phyloP scores from a whole-genome alignment of 2,113 vertebrate species.

The Origma solitaria region DNA sequence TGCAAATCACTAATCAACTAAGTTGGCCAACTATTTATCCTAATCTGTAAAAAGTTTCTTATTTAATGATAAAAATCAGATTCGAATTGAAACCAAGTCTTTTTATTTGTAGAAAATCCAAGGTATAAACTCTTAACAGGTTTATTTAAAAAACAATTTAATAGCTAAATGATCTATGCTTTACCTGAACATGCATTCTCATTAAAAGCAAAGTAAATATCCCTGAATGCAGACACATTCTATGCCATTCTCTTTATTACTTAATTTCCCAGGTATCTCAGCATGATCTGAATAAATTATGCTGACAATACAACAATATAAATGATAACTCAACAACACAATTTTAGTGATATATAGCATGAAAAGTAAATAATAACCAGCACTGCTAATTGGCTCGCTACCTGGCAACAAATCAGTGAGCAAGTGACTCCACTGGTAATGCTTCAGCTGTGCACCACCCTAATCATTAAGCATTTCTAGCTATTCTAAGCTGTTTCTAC shows the following conservation, averaged over 20 bases:
- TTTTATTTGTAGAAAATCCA: constrained; percentile 4
- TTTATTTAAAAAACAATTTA: constrained; percentile 63
- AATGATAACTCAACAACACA: constrained; percentile 87
- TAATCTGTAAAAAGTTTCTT: background rate
- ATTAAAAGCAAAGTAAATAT: constrained; percentile 73
- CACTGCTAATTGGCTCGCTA: constrained; percentile 84
- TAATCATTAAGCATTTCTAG: constrained; percentile 70
- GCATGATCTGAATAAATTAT: constrained; percentile 91
- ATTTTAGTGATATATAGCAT: constrained; percentile 89
- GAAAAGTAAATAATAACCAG: constrained; percentile 93
- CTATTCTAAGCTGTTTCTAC: constrained; percentile 61
- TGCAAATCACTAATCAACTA: background rate
- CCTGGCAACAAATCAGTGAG: constrained; percentile 80
- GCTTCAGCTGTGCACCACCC: constrained; percentile 59
- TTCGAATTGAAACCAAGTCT: background rate
- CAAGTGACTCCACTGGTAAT: constrained; percentile 45
- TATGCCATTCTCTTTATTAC: constrained; percentile 74
- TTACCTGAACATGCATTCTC: constrained; percentile 72
- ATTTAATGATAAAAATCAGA: background rate
- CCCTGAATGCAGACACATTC: constrained; percentile 60
- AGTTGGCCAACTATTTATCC: background rate
- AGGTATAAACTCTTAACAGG: constrained; percentile 56
- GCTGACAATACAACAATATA: constrained; percentile 78
- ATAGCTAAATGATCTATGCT: constrained; percentile 66
- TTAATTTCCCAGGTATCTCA: constrained; percentile 83